phyloP scores from a whole-genome alignment of 2,888 invertebrate species.

The Malthinus flaveolus region DNA sequence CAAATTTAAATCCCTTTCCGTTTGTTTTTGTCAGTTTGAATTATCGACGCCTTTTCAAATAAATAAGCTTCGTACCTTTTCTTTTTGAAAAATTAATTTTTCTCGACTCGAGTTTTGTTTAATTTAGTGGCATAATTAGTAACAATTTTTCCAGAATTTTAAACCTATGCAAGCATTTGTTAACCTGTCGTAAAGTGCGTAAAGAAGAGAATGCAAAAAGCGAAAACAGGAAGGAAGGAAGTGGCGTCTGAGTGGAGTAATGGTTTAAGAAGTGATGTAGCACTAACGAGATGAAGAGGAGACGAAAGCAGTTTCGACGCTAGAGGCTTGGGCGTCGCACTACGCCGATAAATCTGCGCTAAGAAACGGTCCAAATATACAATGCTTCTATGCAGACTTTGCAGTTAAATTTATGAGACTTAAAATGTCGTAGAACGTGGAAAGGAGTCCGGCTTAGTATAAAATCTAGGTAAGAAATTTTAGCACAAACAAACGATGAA shows the following conservation, averaged over 20 bases:
- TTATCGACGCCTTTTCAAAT: too few relatives aligned
- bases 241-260: constrained; percentile 37
- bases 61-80: too few relatives aligned
- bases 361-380: constrained; percentile 41
- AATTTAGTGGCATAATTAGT: neutral
- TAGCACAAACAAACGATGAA: constrained; percentile 12
- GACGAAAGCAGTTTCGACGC: constrained; percentile 33
- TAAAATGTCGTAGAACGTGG: constrained; percentile 37
- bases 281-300: constrained; percentile 39
- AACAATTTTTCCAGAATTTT: neutral
- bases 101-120: too few relatives aligned
- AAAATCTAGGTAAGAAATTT: constrained; percentile 22
- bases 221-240: constrained; percentile 34
- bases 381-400: constrained; percentile 40
- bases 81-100: too few relatives aligned
- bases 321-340: constrained; percentile 30
- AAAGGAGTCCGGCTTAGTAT: constrained; percentile 28
- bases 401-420: constrained; percentile 39
- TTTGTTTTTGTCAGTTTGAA: too few relatives aligned
- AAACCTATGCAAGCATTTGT: constrained; percentile 7
- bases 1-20: too few relatives aligned
- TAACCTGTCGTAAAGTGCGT: constrained; percentile 18
- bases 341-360: constrained; percentile 39
- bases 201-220: constrained; percentile 14
- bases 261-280: constrained; percentile 38